A percentile compares a stretch with the other conserved stretches of the same genome.
phyloP scores from a whole-genome alignment of 2,888 invertebrate genomes.

The Conistra vaccinii region DNA sequence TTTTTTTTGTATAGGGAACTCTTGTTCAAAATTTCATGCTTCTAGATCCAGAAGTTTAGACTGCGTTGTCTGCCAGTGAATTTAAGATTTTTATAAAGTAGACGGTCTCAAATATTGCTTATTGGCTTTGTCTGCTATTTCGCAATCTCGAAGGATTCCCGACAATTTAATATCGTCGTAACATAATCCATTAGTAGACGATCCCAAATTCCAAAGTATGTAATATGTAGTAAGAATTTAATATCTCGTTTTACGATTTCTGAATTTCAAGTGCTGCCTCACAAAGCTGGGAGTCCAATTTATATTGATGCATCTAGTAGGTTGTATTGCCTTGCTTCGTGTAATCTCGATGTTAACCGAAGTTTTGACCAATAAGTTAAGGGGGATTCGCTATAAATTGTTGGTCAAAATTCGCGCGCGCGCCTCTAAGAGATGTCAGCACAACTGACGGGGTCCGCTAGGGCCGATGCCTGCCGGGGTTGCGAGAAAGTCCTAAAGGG shows the following conservation, averaged over 20 bases:
- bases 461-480: no score
- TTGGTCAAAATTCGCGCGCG: no score
- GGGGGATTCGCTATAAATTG: no score
- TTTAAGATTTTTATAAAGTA: no score
- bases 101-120: not conserved
- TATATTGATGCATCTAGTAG: not conserved
- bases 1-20: no score
- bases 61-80: no score
- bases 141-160: not conserved
- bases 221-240: conserved; percentile 44
- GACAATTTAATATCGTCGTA: conserved; percentile 32
- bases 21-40: no score
- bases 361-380: not conserved
- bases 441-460: no score
- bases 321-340: not conserved
- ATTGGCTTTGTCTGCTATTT: not conserved
- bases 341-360: not conserved
- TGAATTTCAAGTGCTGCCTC: conserved; percentile 12
- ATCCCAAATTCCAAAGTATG: conserved; percentile 8
- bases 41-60: no score
- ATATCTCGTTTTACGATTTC: conserved; percentile 28
- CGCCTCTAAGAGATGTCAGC: no score
- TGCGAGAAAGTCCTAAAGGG: no score
- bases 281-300: not conserved
- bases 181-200: conserved; percentile 18